Conservation (phyloP, 64 coral and sea anemone species). For the Dendronephthya gigantea region DNA sequence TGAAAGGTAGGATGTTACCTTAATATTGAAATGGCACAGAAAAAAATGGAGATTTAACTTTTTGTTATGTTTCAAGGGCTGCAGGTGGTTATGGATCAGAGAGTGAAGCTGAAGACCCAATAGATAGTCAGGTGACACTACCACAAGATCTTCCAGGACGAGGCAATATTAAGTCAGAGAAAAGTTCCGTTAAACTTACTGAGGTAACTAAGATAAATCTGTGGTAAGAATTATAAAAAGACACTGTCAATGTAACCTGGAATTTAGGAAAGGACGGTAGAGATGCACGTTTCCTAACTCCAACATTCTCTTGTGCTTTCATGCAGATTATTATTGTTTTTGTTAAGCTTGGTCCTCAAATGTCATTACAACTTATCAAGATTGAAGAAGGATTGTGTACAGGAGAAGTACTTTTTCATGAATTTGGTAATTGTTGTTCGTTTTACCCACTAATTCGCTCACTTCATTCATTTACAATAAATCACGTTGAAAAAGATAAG, state of each 20-base stretch:
- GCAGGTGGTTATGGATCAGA: conserved; percentile 95
- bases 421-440: conserved; percentile 62
- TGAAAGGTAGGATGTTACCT: conserved; percentile 36
- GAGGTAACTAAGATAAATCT: conserved; percentile 37
- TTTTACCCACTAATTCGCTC: no score
- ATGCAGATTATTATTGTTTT: no score
- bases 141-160: conserved; percentile 81
- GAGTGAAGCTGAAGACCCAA: conserved; percentile 71
- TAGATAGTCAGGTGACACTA: conserved; percentile 57
- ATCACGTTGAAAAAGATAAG: background rate
- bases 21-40: no score
- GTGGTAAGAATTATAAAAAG: no score
- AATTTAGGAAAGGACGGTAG: background rate
- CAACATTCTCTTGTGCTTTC: no score
- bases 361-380: conserved; percentile 70
- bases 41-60: no score
- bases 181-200: conserved; percentile 82
- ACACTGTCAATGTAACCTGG: no score
- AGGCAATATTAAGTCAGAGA: conserved; percentile 81
- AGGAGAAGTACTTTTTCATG: conserved; percentile 84
- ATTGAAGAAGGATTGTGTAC: conserved; percentile 87
- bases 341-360: conserved; percentile 65
- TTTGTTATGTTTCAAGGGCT: conserved; percentile 29
- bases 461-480: background rate
- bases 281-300: no score